Evolutionary conservation across 1,140 invertebrate genomes (phyloP).

Genomic region (Homarus americanus): DNA sequence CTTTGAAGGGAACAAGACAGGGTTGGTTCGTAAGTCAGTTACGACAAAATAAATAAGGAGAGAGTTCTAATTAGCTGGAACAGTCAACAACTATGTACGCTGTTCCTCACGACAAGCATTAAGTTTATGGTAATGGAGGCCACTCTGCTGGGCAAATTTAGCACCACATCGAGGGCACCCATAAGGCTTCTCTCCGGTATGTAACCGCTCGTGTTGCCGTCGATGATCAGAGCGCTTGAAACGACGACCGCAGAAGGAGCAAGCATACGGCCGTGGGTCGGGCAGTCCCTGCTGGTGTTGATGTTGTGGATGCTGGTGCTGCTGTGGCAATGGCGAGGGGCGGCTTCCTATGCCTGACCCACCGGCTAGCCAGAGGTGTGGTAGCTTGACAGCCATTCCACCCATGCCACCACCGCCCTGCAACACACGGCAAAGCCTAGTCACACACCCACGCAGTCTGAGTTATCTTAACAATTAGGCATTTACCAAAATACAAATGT

Average conservation of each 20-base stretch:
- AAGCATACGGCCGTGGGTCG: conserved; percentile 77
- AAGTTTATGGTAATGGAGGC: conserved; percentile 80
- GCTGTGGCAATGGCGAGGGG: conserved; percentile 42
- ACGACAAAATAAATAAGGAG: neutral
- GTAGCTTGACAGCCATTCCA: conserved; percentile 54
- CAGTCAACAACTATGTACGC: conserved; percentile 31
- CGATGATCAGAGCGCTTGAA: conserved; percentile 76
- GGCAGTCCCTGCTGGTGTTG: conserved; percentile 49
- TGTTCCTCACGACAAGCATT: conserved; percentile 66
- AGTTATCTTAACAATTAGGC: conserved; percentile 13
- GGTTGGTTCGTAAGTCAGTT: neutral
- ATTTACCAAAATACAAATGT: conserved; percentile 1
- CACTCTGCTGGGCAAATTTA: conserved; percentile 81
- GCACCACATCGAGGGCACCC: conserved; percentile 78
- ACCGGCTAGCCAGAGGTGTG: conserved; percentile 57
- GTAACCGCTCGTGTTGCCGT: conserved; percentile 77
- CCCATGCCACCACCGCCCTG: conserved; percentile 64
- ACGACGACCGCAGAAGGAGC: conserved; percentile 78
- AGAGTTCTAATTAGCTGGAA: neutral
- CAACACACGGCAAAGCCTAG: conserved; percentile 66
- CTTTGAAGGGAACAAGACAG: neutral
- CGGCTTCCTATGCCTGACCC: conserved; percentile 39
- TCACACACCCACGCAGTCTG: conserved; percentile 58
- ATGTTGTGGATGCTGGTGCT: conserved; percentile 47
- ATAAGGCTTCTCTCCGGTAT: conserved; percentile 79